phyloP scores from a whole-genome alignment of 2,797 vertebrate genomes.

The Tragelaphus eurycerus region DNA sequence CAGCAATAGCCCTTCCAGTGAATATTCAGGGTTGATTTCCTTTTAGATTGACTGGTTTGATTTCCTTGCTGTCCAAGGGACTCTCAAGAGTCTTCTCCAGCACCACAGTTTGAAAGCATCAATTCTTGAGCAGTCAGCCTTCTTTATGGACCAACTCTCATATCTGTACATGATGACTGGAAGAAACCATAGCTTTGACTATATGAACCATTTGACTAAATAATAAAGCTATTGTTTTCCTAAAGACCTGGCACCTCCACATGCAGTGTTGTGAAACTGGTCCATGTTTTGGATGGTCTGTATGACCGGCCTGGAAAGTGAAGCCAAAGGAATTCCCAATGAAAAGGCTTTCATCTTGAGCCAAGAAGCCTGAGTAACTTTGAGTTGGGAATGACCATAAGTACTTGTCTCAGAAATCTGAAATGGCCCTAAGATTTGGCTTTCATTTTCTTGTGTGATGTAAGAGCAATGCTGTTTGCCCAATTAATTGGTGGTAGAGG shows the following conservation, averaged over 20 bases:
- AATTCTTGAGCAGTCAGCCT: not conserved
- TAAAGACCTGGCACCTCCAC: not conserved
- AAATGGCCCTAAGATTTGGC: not conserved
- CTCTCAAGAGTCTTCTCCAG: not conserved
- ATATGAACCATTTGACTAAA: not conserved
- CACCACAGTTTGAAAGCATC: not conserved
- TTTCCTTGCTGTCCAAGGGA: not conserved
- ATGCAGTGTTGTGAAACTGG: not conserved
- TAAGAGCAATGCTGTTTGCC: not conserved
- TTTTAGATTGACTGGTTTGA: not conserved
- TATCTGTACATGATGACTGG: not conserved
- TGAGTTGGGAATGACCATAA: constrained; percentile 13
- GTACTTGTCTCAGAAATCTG: not conserved
- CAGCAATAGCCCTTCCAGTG: not conserved
- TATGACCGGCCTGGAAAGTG: constrained; percentile 34
- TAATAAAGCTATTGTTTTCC: not conserved
- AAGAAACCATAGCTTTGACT: not conserved
- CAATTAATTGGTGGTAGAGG: not conserved
- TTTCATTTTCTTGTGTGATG: constrained; percentile 58
- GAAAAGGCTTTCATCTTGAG: constrained; percentile 36
- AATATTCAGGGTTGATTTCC: not conserved
- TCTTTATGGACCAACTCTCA: not conserved
- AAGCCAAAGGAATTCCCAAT: constrained; percentile 47
- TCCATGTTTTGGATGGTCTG: not conserved
- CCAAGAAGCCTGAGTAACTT: not conserved